phyloP scores from a whole-genome alignment of 2,113 vertebrate genomes.

The Pelodiscus sinensis region DNA sequence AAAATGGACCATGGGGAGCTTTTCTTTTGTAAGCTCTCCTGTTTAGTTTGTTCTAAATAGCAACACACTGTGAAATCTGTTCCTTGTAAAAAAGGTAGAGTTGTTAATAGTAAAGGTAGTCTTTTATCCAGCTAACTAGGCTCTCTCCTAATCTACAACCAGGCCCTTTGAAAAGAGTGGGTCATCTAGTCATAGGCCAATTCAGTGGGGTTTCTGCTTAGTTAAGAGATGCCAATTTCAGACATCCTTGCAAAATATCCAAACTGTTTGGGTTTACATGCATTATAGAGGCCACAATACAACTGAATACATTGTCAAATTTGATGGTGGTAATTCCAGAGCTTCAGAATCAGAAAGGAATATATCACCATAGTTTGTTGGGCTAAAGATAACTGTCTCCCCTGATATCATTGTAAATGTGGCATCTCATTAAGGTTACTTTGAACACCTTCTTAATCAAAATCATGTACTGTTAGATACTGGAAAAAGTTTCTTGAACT shows the following conservation, averaged over 20 bases:
- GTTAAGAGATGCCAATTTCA: not conserved
- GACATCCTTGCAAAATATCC: not conserved
- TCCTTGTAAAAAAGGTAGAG: not conserved
- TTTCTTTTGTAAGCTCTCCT: not conserved
- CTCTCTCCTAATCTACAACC: rapidly evolving
- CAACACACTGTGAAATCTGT: not conserved
- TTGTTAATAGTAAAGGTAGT: not conserved
- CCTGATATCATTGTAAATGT: not conserved
- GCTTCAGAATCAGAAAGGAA: not conserved
- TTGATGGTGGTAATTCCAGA: not conserved
- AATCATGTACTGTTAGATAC: not conserved
- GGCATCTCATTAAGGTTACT: not conserved
- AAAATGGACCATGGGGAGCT: not conserved
- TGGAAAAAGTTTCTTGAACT: not conserved
- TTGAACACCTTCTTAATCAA: not conserved
- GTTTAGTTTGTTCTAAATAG: not conserved
- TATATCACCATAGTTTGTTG: too few relatives aligned
- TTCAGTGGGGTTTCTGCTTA: not conserved
- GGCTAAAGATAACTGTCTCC: not conserved
- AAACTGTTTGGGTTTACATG: not conserved
- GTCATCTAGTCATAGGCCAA: not conserved
- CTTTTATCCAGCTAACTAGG: rapidly evolving
- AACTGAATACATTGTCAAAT: not conserved
- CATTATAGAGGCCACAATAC: not conserved
- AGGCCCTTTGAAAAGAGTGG: not conserved